Evolutionary conservation across 2,113 vertebrate genomes (phyloP).

Genomic region (Lophius piscatorius): DNA sequence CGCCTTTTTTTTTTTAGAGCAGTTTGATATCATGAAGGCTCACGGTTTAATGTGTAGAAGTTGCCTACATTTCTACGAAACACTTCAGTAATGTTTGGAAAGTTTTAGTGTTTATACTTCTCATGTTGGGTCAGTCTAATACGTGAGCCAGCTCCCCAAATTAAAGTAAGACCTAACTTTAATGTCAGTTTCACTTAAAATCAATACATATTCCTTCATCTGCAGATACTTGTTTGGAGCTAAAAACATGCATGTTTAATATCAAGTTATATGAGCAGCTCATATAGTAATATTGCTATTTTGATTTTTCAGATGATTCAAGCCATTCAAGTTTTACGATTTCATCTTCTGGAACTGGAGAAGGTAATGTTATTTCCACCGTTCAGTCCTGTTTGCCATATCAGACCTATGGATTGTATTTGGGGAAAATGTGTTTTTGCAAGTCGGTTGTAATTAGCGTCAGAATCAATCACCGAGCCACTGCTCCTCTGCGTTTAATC

Average conservation of each 20-base stretch:
- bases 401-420: constrained; percentile 81
- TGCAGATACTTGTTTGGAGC: constrained; percentile 55
- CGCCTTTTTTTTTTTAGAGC: constrained; percentile 52
- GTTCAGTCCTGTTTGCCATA: constrained; percentile 80
- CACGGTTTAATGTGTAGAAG: constrained; percentile 67
- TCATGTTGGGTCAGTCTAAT: constrained; percentile 41
- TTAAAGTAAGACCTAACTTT: constrained; percentile 64
- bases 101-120: constrained; percentile 47
- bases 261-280: constrained; percentile 57
- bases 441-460: constrained; percentile 93
- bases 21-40: constrained; percentile 72
- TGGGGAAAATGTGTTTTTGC: constrained; percentile 94
- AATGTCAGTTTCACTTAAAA: constrained; percentile 66
- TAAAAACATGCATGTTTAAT: constrained; percentile 62
- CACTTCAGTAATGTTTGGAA: constrained; percentile 57
- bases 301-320: constrained; percentile 98
- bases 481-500: constrained; percentile 95
- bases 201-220: constrained; percentile 54
- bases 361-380: constrained; percentile 88
- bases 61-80: constrained; percentile 68
- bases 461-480: constrained; percentile 92
- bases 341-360: constrained; percentile 99
- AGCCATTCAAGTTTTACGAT: constrained; percentile 99
- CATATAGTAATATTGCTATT: constrained; percentile 58
- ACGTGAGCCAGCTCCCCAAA: constrained; percentile 41